Conservation (phyloP, 2,797 vertebrate species). For the Mareca penelope region DNA sequence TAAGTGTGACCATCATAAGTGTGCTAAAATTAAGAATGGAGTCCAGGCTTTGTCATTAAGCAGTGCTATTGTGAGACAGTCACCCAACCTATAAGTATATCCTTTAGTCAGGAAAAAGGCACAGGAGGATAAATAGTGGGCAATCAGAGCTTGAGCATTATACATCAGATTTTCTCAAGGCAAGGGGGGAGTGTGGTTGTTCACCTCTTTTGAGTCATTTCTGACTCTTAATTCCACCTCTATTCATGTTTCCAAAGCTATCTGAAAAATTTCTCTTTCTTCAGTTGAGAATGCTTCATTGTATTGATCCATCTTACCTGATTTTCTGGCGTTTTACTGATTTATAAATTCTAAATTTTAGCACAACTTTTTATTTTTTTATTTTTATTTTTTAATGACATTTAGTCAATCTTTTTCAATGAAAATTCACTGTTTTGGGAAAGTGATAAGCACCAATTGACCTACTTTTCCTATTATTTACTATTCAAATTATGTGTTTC, state of each 20-base stretch:
- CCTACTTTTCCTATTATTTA: slow-evolving; percentile 69
- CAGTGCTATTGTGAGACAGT: background rate
- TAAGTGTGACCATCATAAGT: background rate
- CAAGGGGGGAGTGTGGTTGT: background rate
- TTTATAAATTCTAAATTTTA: background rate
- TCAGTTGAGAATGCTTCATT: background rate
- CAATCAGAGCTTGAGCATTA: background rate
- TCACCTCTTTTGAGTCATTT: background rate
- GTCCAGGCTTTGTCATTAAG: background rate
- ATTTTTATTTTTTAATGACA: background rate
- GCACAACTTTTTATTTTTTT: background rate
- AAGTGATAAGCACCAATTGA: slow-evolving; percentile 16
- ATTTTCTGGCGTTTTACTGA: slow-evolving; percentile 13
- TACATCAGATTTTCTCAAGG: background rate
- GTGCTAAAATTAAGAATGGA: background rate
- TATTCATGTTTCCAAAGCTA: background rate
- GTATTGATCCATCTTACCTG: background rate
- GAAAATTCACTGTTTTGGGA: slow-evolving; percentile 27
- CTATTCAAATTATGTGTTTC: slow-evolving; percentile 36
- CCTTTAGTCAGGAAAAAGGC: background rate
- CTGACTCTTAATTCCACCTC: background rate
- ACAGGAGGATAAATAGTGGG: background rate
- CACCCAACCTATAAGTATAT: fast-evolving
- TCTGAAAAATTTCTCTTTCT: background rate
- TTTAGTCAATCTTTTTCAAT: slow-evolving; percentile 4